phyloP scores from a whole-genome alignment of 2,888 invertebrate species.

The Nesidiocoris tenuis region DNA sequence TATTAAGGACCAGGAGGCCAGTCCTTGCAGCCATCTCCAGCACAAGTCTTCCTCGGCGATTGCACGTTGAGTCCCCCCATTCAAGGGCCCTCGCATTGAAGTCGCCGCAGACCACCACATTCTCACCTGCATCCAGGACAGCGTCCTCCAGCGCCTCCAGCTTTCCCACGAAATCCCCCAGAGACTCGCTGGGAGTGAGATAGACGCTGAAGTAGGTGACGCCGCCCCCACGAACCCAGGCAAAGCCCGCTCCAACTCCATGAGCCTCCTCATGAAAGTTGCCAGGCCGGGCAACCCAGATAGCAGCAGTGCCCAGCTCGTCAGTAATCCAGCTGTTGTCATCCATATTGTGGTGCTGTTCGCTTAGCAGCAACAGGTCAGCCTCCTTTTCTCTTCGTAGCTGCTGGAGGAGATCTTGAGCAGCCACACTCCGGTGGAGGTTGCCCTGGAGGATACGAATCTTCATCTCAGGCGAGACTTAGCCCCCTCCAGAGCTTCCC shows the following conservation, averaged over 20 bases:
- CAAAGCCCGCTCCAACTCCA: slow-evolving; percentile 41
- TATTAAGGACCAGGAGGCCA: slow-evolving; percentile 46
- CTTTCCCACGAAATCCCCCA: slow-evolving; percentile 22
- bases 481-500: slow-evolving; percentile 36
- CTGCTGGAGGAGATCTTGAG: slow-evolving; percentile 45
- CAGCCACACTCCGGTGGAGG: slow-evolving; percentile 46
- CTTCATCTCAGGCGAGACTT: background rate
- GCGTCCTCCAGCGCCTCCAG: slow-evolving; percentile 27
- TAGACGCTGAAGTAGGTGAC: slow-evolving; percentile 40
- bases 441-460: slow-evolving; percentile 48
- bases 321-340: slow-evolving; percentile 42
- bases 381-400: slow-evolving; percentile 28
- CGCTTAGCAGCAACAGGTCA: slow-evolving; percentile 46
- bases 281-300: slow-evolving; percentile 44
- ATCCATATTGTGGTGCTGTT: slow-evolving; percentile 46
- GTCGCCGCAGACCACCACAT: slow-evolving; percentile 41
- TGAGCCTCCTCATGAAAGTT: slow-evolving; percentile 12
- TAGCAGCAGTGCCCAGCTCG: slow-evolving; percentile 42
- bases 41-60: slow-evolving; percentile 44
- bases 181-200: slow-evolving; percentile 41
- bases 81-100: no score
- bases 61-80: no score
- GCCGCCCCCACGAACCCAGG: slow-evolving; percentile 42
- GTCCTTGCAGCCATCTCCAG: slow-evolving; percentile 50
- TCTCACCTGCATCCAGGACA: background rate